Percentiles rank a stretch among this genome's conserved stretches.
Evolutionary conservation across 2,797 vertebrate species (phyloP).

Genomic region (Pipistrellus pipistrellus): DNA sequence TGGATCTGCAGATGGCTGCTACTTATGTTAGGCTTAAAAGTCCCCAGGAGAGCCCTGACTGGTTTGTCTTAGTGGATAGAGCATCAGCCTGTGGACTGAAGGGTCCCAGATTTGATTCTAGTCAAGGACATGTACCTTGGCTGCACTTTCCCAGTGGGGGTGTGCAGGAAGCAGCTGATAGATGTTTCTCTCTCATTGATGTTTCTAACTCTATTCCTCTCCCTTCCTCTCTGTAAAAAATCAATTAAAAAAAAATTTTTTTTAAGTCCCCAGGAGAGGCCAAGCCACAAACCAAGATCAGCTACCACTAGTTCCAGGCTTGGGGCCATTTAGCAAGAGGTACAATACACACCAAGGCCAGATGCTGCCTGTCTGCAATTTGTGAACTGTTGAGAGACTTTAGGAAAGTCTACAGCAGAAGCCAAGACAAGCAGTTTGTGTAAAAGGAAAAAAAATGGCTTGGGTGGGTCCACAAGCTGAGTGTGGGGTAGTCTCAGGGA

Average conservation of each 20-base stretch:
- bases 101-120: too few species aligned
- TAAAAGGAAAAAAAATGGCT: not conserved
- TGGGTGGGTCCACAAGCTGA: not conserved
- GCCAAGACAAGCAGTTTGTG: not conserved
- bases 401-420: not conserved
- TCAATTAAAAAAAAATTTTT: too few species aligned
- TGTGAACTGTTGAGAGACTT: not conserved
- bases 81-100: too few species aligned
- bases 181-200: too few species aligned
- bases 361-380: not conserved
- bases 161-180: too few species aligned
- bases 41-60: too few species aligned
- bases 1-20: not conserved
- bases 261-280: not conserved
- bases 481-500: not conserved
- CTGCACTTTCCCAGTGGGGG: too few species aligned
- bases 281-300: not conserved
- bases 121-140: too few species aligned
- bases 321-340: not conserved
- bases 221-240: too few species aligned
- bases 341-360: not conserved
- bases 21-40: not conserved
- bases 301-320: too few species aligned
- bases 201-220: too few species aligned
- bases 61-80: too few species aligned